Evolutionary conservation across 1,140 invertebrate species (phyloP).

Genomic region (Pseudomyrmex flavicornis): DNA sequence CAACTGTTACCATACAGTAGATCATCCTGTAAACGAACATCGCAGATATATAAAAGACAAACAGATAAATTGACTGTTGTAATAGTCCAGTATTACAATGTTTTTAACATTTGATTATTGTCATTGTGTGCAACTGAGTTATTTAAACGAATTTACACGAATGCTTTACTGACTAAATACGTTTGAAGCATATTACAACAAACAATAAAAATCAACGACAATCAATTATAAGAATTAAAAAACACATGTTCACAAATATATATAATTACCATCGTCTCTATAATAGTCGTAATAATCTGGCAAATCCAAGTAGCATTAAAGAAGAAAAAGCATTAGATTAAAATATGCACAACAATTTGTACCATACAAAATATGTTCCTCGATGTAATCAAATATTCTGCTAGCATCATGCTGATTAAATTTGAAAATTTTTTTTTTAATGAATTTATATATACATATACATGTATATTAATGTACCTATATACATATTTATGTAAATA

Average conservation of each 20-base stretch:
- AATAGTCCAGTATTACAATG: not conserved
- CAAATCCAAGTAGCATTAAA: conserved; percentile 64
- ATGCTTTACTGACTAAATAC: not conserved
- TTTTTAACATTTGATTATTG: not conserved
- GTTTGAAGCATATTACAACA: not conserved
- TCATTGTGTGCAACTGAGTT: not conserved
- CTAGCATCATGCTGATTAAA: conserved; percentile 35
- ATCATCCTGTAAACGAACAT: not conserved
- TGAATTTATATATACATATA: not conserved
- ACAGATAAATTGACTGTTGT: not conserved
- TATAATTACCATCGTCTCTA: conserved; percentile 65
- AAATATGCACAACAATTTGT: conserved; percentile 29
- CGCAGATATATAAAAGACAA: not conserved
- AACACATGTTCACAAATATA: not conserved
- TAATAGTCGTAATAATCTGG: conserved; percentile 61
- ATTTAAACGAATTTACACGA: not conserved
- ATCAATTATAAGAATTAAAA: not conserved
- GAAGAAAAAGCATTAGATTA: conserved; percentile 26
- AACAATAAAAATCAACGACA: not conserved
- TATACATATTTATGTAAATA: too few species aligned
- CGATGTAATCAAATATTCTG: conserved; percentile 31
- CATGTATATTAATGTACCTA: too few species aligned
- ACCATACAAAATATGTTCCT: conserved; percentile 14
- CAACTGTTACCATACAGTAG: not conserved
- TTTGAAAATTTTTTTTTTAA: not conserved